Evolutionary conservation across 35 echinoderm and acorn worm species (phyloP), one percentile per base, ranked within the genome.

Genomic region (Nesometra sesokonis): DNA sequence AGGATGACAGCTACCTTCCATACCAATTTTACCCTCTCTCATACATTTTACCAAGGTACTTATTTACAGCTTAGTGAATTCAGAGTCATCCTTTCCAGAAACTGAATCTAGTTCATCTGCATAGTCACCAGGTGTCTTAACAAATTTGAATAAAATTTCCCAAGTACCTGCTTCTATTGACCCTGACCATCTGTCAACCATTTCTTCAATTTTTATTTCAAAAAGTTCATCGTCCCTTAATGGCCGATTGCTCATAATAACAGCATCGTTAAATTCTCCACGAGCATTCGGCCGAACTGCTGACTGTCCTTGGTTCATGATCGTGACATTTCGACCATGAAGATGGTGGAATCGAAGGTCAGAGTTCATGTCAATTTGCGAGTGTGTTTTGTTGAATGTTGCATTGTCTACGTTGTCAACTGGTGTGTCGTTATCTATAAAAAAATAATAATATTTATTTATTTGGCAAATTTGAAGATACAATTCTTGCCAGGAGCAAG

Each of bases 131-230:
- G n/a, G n/a, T n/a, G n/a, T n/a, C n/a, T n/a, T n/a, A n/a, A n/a
- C n/a, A n/a, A n/a, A n/a, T n/a, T n/a, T n/a, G n/a, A n/a, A n/a
- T n/a, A n/a, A n/a, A n/a, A n/a, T n/a, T n/a, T n/a, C n/a, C n/a
- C n/a, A 85, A 82, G 30, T 35, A 98, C 95, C 95, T 85, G 90
- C 87, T 32, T 94, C 95, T 0, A 98, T 89, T 37, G 95, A 98
- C 17, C 95, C 95, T 29, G 95, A 98, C 95, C 95, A 98, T 39
- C 95, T 89, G 32, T 98, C 93, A 32, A 98, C 93, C 95, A 98
- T 98, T 32, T 98, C 90, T 76, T 98, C 95, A 37, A 98, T 86
- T 21, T 43, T 35, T 8, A 98, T 89, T 77, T 98, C 95, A 86
- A 94, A 94, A 0, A 90, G 47, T 40, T 98, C 95, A 30, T 90